Conservation (phyloP, 2,888 invertebrate genomes). For the Cylloceria caligata region DNA sequence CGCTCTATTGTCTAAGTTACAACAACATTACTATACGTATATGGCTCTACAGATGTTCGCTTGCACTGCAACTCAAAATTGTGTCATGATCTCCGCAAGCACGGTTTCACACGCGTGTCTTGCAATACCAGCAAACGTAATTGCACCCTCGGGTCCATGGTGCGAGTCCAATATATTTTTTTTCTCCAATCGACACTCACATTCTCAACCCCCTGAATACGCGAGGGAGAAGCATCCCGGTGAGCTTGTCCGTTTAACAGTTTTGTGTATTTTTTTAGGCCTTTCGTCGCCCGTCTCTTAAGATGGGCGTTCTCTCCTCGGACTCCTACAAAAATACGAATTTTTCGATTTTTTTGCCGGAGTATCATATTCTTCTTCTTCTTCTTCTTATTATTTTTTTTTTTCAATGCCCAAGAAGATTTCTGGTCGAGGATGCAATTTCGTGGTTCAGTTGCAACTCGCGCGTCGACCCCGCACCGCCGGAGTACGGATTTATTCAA, state of each 20-base stretch:
- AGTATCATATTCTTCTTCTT: conserved; percentile 27
- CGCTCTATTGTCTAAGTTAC: conserved; percentile 81
- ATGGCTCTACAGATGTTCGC: conserved; percentile 85
- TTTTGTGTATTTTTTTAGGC: conserved; percentile 64
- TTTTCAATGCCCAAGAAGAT: conserved; percentile 17
- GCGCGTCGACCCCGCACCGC: conserved; percentile 46
- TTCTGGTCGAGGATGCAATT: conserved; percentile 37
- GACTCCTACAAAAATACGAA: conserved; percentile 10
- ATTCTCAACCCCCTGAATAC: conserved; percentile 20
- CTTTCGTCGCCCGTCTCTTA: conserved; percentile 63
- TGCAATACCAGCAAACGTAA: conserved; percentile 5
- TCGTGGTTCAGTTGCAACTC: conserved; percentile 33
- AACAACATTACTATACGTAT: conserved; percentile 84
- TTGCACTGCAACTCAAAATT: conserved; percentile 84
- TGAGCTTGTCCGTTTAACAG: conserved; percentile 32
- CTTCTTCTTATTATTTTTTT: conserved; percentile 47
- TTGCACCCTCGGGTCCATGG: conserved; percentile 24
- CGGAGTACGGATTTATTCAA: conserved; percentile 75
- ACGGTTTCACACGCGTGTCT: conserved; percentile 43
- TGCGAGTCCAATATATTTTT: neutral
- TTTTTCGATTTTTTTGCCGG: neutral
- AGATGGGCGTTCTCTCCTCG: conserved; percentile 43
- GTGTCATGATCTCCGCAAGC: conserved; percentile 78
- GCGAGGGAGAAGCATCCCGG: conserved; percentile 26
- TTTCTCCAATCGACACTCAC: conserved; percentile 2